Base-by-base conservation (phyloP, 1,140 invertebrate species). In the Drosophila pruinosa region DNA sequence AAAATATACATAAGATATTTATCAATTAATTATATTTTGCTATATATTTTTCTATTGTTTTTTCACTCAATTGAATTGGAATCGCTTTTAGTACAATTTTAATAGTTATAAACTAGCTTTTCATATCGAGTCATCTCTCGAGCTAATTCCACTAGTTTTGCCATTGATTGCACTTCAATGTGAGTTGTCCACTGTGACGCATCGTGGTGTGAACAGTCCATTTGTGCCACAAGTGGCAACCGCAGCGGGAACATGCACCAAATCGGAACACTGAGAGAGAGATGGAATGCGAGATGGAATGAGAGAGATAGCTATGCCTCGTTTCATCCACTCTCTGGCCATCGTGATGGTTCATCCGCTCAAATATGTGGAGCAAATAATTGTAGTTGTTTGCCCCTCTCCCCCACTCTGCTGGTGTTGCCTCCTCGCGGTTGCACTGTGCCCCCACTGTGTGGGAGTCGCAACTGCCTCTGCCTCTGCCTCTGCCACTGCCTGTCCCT, bases 191-290 rank as follows among this genome's bases (percentile, higher is more conserved):
- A 54, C 56, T 54, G 28, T 45, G 17, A 0, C 45, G 21, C 28
- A 22, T 3, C 21, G 24, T 14, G 56, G 62, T 50, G 52, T 65
- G 52, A 28, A 61, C 12, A 34, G 34, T 38, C 34, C 45, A 50
- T 59, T 50, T 61, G 34, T 22, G 14, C 61, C 24, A 39, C 65
- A 75, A 72, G 75, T 83, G 72, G 62, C 50, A 83, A 83, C 76
- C 75, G 72, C 80, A 85, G 76, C 43, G 72, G 79, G 14, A 75
- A 72, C 80, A 83, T 67, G 72, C 79, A 79, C 45, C 72, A 75
- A 85, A 85, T 79, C 75, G 75, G 67, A 78, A 76, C 75, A 83
- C 2, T 39, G 17, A 21, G 22, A 24, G 24, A 22, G 34, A 14
- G 45, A 15, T 6, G 10, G 14, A 3, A 0, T 21, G 36, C 17